phyloP scores from a whole-genome alignment of 2,797 vertebrate species.

The Micromesistius poutassou region DNA sequence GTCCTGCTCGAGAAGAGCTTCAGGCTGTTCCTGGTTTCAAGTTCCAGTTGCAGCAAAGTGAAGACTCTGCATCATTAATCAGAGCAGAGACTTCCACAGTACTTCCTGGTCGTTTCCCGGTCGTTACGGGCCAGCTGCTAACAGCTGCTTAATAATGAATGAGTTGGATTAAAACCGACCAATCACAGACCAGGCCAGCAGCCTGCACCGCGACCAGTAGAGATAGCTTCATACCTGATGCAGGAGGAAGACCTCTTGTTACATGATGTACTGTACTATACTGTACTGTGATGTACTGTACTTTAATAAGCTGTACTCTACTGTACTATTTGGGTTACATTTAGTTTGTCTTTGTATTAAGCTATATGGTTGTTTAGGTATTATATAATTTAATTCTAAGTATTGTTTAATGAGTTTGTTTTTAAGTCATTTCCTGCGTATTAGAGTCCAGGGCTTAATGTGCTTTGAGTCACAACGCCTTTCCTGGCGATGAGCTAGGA shows the following conservation, averaged over 20 bases:
- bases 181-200: constrained; percentile 16
- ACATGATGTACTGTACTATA: no score
- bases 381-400: neutral
- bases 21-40: constrained; percentile 18
- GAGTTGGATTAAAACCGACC: constrained; percentile 44
- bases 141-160: constrained; percentile 67
- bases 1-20: neutral
- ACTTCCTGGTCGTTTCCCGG: constrained; percentile 58
- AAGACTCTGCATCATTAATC: constrained; percentile 63
- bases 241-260: neutral
- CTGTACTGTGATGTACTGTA: no score
- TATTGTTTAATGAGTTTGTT: neutral
- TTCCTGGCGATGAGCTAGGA: neutral
- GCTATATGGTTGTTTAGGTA: no score
- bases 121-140: constrained; percentile 61
- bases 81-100: constrained; percentile 43
- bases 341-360: no score
- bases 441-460: neutral
- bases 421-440: neutral
- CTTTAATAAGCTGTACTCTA: no score
- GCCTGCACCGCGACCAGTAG: neutral
- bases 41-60: constrained; percentile 38
- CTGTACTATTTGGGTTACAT: no score
- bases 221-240: neutral
- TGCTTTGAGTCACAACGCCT: neutral